These are phyloP conservation scores for Calcarius ornatus DNA, from an alignment of 2,113 vertebrate species.

Conservation along the genomic window DNA sequence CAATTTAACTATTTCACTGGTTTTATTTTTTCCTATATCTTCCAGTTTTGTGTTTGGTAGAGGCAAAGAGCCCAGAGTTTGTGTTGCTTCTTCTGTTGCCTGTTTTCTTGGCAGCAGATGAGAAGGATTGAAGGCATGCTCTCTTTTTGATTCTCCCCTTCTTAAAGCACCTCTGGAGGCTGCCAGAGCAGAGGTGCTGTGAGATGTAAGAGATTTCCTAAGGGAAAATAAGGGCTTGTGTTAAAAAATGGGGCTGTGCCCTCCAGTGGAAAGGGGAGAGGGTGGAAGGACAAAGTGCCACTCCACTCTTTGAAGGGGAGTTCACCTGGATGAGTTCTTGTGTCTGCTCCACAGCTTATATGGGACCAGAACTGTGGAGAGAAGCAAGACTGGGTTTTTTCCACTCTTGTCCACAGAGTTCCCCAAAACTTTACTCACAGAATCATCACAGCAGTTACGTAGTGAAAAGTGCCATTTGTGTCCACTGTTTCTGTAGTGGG, in stretches of 20 bases:
- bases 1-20: background rate
- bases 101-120: background rate
- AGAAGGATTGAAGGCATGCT: background rate
- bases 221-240: background rate
- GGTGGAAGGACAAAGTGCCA: background rate
- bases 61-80: background rate
- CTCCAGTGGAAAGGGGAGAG: background rate
- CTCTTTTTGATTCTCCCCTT: background rate
- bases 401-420: background rate
- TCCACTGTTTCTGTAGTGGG: background rate
- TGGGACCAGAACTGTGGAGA: accelerated
- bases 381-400: background rate
- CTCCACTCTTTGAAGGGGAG: background rate
- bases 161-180: background rate
- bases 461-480: background rate
- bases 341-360: background rate
- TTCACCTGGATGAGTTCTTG: background rate
- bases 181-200: background rate
- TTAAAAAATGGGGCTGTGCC: background rate
- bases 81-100: background rate
- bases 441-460: background rate
- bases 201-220: background rate
- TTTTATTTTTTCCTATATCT: background rate
- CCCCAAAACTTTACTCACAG: background rate
- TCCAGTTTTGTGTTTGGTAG: background rate